Base-by-base conservation (phyloP, 2,797 vertebrate species). In the Syndactyla subalaris region DNA sequence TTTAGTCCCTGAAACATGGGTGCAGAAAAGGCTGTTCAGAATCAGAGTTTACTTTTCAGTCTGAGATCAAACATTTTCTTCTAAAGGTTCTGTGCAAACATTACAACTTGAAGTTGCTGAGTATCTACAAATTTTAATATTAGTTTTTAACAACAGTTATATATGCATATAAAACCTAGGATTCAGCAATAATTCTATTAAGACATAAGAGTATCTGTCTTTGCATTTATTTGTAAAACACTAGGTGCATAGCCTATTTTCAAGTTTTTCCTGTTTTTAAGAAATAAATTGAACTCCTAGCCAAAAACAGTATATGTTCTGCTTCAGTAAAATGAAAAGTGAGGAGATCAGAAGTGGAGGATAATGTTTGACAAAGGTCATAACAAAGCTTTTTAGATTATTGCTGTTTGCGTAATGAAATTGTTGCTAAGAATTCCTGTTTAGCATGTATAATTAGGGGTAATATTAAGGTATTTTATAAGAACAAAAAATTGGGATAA, bases 1-100 rank as follows among this genome's bases (percentile, higher is more conserved):
- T 95, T 95, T 92, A 91, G 89, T 79, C 45, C 78, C 52, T 78
- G 79, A 88, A 92, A 93, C 81, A 92, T 9, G 39, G n/a, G 26
- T 41, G 71, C 38, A 75, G 67, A 92, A 87, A 74, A 19, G 3
- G 4, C 55, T 85, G 29, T 55, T 93, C 48, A 85, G 62, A 88
- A 79, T 78, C 32, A 68, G 85, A 83, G 23, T 59, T 84, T 83
- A 51, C 0, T 5, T 80, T 93, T 79, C 34, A 77, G 78, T 80
- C 61, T 74, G 65, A 71, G 76, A 82, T 59, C 41, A 75, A 79
- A 63, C 48, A 82, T 81, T 85, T 79, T 91, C 19, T 75, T 88
- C 41, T 54, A 68, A 79, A 82, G 74, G 21, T 71, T 95, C 63
- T 72, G 11, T 76, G 39, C 84, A 93, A 94, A 93, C 67, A 74